A percentile compares a stretch with the other conserved stretches of the same genome.
Evolutionary conservation across 2,888 invertebrate species (phyloP).

Genomic region (Cyclophora punctaria): DNA sequence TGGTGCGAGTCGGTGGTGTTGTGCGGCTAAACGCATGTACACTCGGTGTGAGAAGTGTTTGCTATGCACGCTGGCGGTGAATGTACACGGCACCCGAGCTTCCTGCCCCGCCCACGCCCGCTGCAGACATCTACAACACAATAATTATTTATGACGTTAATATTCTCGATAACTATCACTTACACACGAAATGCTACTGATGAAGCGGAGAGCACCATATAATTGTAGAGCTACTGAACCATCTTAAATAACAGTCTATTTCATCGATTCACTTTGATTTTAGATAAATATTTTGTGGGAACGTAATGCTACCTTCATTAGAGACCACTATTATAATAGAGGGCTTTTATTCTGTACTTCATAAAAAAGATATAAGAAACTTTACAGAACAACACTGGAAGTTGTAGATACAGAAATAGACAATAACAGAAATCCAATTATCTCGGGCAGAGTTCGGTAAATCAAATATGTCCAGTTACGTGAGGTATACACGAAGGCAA

Average conservation of each 20-base stretch:
- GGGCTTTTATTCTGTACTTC: too few species aligned
- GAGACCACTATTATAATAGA: too few species aligned
- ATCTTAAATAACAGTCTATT: background rate
- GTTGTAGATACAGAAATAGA: too few species aligned
- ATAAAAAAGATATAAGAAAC: too few species aligned
- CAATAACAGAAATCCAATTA: too few species aligned
- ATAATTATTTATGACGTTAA: slow-evolving; percentile 23
- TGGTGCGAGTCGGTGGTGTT: slow-evolving; percentile 2
- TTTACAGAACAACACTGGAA: too few species aligned
- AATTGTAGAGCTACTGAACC: background rate
- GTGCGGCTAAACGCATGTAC: slow-evolving; percentile 1
- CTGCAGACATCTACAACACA: slow-evolving; percentile 6
- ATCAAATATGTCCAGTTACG: too few species aligned
- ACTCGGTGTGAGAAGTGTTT: slow-evolving; percentile 3
- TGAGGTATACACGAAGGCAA: too few species aligned
- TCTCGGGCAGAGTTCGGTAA: too few species aligned
- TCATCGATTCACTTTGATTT: background rate
- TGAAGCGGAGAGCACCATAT: slow-evolving; percentile 1
- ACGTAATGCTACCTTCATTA: too few species aligned
- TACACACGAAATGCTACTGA: slow-evolving; percentile 15
- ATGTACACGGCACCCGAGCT: background rate
- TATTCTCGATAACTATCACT: slow-evolving; percentile 21
- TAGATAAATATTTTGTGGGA: too few species aligned
- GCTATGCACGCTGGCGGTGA: background rate
- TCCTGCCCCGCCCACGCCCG: slow-evolving; percentile 20